These are phyloP conservation scores for Agonopterix subpropinquella DNA, from an alignment of 2,888 invertebrate species.

Conservation along the genomic window DNA sequence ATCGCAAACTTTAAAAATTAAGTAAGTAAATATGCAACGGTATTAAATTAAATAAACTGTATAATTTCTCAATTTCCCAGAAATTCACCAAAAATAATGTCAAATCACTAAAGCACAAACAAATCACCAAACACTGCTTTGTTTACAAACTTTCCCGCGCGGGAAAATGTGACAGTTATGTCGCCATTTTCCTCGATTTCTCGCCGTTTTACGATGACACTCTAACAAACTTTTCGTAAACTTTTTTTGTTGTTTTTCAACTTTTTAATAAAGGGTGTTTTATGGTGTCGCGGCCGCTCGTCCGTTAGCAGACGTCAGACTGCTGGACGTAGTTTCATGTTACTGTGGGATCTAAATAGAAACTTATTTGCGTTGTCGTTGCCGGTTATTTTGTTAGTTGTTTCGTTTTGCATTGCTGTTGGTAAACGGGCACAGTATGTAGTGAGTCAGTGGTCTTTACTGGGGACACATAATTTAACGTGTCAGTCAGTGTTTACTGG, in stretches of 20 bases:
- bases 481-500: no score
- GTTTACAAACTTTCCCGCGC: constrained; percentile 7
- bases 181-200: constrained; percentile 13
- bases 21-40: no score
- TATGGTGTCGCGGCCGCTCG: constrained; percentile 14
- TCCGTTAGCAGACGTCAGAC: constrained; percentile 12
- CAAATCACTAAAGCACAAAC: no score
- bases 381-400: not conserved
- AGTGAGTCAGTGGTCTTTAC: no score
- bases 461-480: no score
- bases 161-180: constrained; percentile 16
- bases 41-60: no score
- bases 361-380: constrained; percentile 8
- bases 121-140: not conserved
- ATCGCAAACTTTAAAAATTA: no score
- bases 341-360: constrained; percentile 22
- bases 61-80: no score
- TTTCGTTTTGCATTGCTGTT: constrained; percentile 8
- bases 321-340: constrained; percentile 16
- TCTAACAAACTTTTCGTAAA: constrained; percentile 3
- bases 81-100: no score
- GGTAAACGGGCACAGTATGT: constrained; percentile 11
- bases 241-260: constrained; percentile 2
- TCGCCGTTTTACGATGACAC: constrained; percentile 7
- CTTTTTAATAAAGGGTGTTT: constrained; percentile 9